Base-by-base conservation (phyloP, 1,140 invertebrate genomes). In the Pseudomyrmex sp. region DNA sequence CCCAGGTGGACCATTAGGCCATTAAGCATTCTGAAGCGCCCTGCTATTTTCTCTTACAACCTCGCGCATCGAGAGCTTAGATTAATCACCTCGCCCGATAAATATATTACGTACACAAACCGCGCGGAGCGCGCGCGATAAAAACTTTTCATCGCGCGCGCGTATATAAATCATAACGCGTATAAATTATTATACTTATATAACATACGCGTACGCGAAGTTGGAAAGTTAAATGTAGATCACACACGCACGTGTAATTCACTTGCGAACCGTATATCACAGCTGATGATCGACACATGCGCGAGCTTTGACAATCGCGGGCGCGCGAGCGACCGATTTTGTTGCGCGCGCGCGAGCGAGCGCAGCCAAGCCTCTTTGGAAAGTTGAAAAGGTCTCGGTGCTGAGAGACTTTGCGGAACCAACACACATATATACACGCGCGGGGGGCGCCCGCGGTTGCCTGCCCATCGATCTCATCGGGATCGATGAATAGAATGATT, bases 401-500 rank as follows among this genome's bases (percentile, higher is more conserved):
- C 26, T 59, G 50, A 48, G 59, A 79, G 59, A 79, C 74, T 84
- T 79, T 66, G 50, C 65, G 56, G 77, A 65, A 82, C 65, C 80
- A 26, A 76, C 48, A 54, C 44, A 74, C 18, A 10, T 35, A 12
- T 26, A 56, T 23, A 52, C 9, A 65, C 61, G 52, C 61, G 52
- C 61, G 7, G 10, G 80, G 80, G 80, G 80, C 75, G 68, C 26
- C 72, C n/a, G 35, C 35, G 35, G 75, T 68, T 54, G 46, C 63
- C 35, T 35, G 35, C 35, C 35, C 76, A 84, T 88, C 83, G 76
- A 87, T 82, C 76, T 85, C 83, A 54, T 58, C 72, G 20, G 61
- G 75, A 85, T 88, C 83, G 79, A 88, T 86, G 85, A 89, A 88
- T 85, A 74, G 84, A 46, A 88, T 85, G 86, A 89, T 89, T 89